Evolutionary conservation across 2,113 vertebrate genomes (phyloP), one percentile per base, ranked within the genome.

Genomic region (Lathamus discolor): DNA sequence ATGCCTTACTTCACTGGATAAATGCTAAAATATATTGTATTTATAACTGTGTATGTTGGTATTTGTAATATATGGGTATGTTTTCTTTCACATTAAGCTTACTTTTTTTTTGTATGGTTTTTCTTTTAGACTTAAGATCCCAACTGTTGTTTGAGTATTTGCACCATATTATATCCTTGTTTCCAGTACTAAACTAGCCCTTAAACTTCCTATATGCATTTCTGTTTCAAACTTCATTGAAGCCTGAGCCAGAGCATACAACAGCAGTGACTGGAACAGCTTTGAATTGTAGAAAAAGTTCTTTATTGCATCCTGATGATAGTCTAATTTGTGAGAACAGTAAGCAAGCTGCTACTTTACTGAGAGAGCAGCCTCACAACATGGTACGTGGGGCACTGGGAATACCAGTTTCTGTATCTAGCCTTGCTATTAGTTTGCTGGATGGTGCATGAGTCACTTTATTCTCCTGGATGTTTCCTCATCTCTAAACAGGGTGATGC

Each of bases 141-240:
- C 25, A 64, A 5, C 25, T 63, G 24, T 44, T n/a, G 5, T 43
- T 95, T 91, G 66, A 83, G 46, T 6, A 31, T 80, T 79, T 78
- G 46, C 7, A 88, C 61, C 25, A 31, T 90, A 17, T 43, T 93
- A 17, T 10, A 49, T n/a, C 18, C 81, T 94, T 90, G 11, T 76
- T 92, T 97, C 95, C 29, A 54, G 63, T 77, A n/a, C 72, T 83
- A 24, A 95, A 73, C 29, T 57, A 48, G 24, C 82, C 86, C 31
- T 85, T 81, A 59, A 90, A 51, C 9, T 67, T 29, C 17, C 83
- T 48, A 5, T 41, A 6, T 79, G 41, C 88, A 59, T 88, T 86
- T 14, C 27, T 55, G 93, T 63, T 89, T 90, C 76, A 35, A 93
- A 83, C 37, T 88, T 76, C 79, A 64, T 69, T 55, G 66, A 88